phyloP scores from a whole-genome alignment of 1,140 invertebrate genomes.

The Saccostrea glomerata region DNA sequence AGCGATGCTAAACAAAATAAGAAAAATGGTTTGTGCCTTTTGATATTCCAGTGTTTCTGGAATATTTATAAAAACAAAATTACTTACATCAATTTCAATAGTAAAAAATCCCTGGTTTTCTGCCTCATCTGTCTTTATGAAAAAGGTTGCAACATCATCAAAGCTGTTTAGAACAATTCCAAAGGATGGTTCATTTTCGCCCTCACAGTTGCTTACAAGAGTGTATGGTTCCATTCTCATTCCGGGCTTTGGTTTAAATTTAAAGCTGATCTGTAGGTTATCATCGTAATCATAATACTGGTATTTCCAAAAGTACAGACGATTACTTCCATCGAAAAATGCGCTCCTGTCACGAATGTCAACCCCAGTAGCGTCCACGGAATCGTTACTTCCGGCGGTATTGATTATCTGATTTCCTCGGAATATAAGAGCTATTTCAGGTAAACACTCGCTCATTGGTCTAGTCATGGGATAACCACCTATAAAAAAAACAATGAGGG shows the following conservation, averaged over 20 bases:
- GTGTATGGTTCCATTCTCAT: background rate
- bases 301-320: background rate
- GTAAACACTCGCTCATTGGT: background rate
- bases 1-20: too few relatives aligned
- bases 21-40: too few relatives aligned
- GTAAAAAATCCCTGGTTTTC: background rate
- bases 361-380: background rate
- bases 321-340: background rate
- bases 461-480: background rate
- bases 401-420: background rate
- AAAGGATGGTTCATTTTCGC: background rate
- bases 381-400: too few relatives aligned
- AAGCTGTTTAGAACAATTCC: background rate
- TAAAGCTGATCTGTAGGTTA: slow-evolving; percentile 14
- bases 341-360: background rate
- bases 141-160: background rate
- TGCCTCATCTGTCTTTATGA: background rate
- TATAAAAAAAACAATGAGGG: too few relatives aligned
- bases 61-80: too few relatives aligned
- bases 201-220: slow-evolving; percentile 19
- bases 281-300: background rate
- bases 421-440: background rate
- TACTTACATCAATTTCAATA: slow-evolving; percentile 12
- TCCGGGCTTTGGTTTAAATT: slow-evolving; percentile 8
- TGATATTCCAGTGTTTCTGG: too few relatives aligned